phyloP scores from a whole-genome alignment of 23 tunicate species.

The Ascidia mentula region DNA sequence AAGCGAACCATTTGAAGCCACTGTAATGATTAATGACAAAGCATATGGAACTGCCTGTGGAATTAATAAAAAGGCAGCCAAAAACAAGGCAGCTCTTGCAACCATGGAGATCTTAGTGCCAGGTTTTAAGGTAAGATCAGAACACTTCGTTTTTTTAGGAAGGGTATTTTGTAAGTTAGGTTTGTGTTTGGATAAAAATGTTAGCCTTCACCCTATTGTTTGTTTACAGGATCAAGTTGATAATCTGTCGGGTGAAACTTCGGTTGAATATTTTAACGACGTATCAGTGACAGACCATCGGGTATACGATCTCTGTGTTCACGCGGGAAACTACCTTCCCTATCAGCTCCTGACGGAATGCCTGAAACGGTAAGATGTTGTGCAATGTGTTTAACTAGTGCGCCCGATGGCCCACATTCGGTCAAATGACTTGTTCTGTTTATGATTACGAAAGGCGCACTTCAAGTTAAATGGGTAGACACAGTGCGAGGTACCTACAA shows the following conservation, averaged over 20 bases:
- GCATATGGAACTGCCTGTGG: constrained; percentile 67
- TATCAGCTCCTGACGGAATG: constrained; percentile 76
- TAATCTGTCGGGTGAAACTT: constrained; percentile 3
- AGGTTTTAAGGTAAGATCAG: constrained; percentile 58
- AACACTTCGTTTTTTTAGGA: background rate
- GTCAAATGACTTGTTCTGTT: too few relatives aligned
- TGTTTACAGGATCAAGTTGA: constrained; percentile 43
- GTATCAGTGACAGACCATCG: constrained; percentile 71
- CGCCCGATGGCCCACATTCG: too few relatives aligned
- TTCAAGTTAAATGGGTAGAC: too few relatives aligned
- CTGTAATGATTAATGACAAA: constrained; percentile 54
- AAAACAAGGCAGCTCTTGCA: constrained; percentile 79
- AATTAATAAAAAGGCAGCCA: constrained; percentile 71
- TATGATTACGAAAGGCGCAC: too few relatives aligned
- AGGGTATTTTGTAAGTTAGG: background rate
- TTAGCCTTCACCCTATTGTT: background rate
- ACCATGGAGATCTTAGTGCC: constrained; percentile 86
- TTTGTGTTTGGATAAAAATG: background rate
- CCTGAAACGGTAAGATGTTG: constrained; percentile 52
- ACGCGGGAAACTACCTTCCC: constrained; percentile 65
- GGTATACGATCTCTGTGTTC: constrained; percentile 75
- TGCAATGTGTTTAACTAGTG: background rate
- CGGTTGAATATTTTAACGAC: constrained; percentile 61
- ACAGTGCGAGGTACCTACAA: too few relatives aligned
- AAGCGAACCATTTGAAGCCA: constrained; percentile 58